phyloP scores from a whole-genome alignment of 2,888 invertebrate species.

The Arctia plantaginis region DNA sequence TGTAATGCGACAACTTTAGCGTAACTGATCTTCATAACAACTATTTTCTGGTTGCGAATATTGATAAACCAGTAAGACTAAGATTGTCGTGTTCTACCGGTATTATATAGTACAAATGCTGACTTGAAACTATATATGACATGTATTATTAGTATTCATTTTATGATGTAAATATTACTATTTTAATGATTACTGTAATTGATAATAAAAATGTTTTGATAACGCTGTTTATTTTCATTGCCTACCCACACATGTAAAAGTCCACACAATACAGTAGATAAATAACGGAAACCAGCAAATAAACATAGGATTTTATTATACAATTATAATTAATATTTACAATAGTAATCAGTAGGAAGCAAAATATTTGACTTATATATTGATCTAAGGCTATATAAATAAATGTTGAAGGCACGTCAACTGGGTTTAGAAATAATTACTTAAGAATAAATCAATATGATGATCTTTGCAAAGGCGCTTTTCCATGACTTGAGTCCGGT shows the following conservation, averaged over 20 bases:
- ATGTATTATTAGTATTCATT: constrained; percentile 45
- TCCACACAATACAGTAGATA: background rate
- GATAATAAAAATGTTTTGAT: constrained; percentile 48
- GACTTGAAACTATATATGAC: constrained; percentile 40
- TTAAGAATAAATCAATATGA: constrained; percentile 31
- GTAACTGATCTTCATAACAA: background rate
- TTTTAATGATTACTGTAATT: constrained; percentile 47
- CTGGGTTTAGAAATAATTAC: constrained; percentile 37
- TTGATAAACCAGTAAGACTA: background rate
- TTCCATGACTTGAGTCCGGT: constrained; percentile 58
- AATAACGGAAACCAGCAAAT: constrained; percentile 19
- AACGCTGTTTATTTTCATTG: constrained; percentile 16
- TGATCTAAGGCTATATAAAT: constrained; percentile 6
- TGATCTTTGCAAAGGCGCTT: constrained; percentile 24
- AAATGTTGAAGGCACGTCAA: constrained; percentile 38
- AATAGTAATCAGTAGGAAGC: constrained; percentile 34
- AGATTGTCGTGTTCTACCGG: background rate
- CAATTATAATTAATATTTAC: constrained; percentile 51
- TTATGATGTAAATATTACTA: constrained; percentile 50
- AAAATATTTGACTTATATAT: constrained; percentile 10
- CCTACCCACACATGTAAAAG: background rate
- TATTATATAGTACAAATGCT: constrained; percentile 35
- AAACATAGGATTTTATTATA: constrained; percentile 41
- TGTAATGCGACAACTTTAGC: background rate
- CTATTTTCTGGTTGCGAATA: background rate